Evolutionary conservation across 2,797 vertebrate genomes (phyloP), one percentile per base, ranked within the genome.

Genomic region (Rallus crepitans): DNA sequence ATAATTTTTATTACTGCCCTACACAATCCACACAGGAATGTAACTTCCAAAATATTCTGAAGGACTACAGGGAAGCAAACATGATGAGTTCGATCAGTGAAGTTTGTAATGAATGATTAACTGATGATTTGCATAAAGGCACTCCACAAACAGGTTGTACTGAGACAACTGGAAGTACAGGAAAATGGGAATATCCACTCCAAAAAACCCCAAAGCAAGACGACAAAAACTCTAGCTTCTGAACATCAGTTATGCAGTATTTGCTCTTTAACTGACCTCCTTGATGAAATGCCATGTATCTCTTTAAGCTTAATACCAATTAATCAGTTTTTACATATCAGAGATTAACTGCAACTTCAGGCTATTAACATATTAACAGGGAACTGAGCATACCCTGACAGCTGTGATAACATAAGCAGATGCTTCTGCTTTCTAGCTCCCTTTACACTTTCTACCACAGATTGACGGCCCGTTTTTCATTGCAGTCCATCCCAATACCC

Each of bases 141-240:
- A 68, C 18, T 69, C 0, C 0, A 19, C 47, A 73, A 65, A 56
- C 2, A 1, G 13, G 12, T 23, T 5, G 25, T 37, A 61, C 23
- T 65, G 33, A 86, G 64, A 16, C 42, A 77, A 61, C 6, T 0
- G 7, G 33, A 65, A 30, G 33, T 39, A 16, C 0, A 56, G 31
- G 37, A 59, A 77, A 93, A 70, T 25, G 12, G 18, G 56, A 92
- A 55, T 63, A 73, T 13, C 17, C 9, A 17, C 56, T 73, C 48
- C 9, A 71, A 55, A 80, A 5, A 83, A 55, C 35, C 42, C 42
- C 42, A 45, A 45, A 19, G 6, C 1, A 20, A 3, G 5, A 52
- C 9, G 50, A 33, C 15, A n/a, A 19, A 63, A 33, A 2, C 7
- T 24, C 9, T 14, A 64, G 12, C 23, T 81, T 81, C 57, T 64